Evolutionary conservation across 2,797 vertebrate species (phyloP).

Genomic region (Ctenopoma multispine): DNA sequence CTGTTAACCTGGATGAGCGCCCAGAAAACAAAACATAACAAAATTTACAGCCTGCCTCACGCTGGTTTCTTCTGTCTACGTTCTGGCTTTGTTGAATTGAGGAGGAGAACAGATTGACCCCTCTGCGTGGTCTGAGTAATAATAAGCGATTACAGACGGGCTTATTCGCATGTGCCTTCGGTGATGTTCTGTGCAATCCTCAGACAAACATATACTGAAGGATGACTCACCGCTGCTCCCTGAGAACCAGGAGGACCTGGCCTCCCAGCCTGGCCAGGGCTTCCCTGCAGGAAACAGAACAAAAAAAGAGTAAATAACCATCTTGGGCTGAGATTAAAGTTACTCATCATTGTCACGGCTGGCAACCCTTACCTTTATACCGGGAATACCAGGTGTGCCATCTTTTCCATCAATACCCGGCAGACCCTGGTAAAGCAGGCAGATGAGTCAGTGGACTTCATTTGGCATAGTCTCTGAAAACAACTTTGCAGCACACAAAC

Average conservation of each 20-base stretch:
- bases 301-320: slow-evolving; percentile 36
- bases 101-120: slow-evolving; percentile 49
- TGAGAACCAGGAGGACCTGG: slow-evolving; percentile 90
- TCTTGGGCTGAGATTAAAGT: slow-evolving; percentile 23
- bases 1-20: slow-evolving; percentile 71
- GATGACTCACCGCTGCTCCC: slow-evolving; percentile 91
- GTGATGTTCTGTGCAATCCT: slow-evolving; percentile 8
- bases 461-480: slow-evolving; percentile 49
- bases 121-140: slow-evolving; percentile 54
- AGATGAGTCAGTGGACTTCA: slow-evolving; percentile 51
- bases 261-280: slow-evolving; percentile 86
- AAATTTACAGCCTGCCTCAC: slow-evolving; percentile 57
- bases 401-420: slow-evolving; percentile 97
- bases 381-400: slow-evolving; percentile 92
- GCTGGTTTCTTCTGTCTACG: slow-evolving; percentile 32
- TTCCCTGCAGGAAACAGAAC: slow-evolving; percentile 83
- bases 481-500: slow-evolving; percentile 28
- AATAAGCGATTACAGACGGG: slow-evolving; percentile 42
- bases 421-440: slow-evolving; percentile 86
- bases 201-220: slow-evolving; percentile 8
- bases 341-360: slow-evolving; percentile 37
- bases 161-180: slow-evolving; percentile 41
- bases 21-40: slow-evolving; percentile 70
- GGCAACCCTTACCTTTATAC: slow-evolving; percentile 88
- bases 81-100: slow-evolving; percentile 32